Percentiles rank a stretch among this genome's conserved stretches.
These are phyloP conservation scores for Drosophila lacteicornis DNA, from an alignment of 1,140 invertebrate species.

Conservation along the genomic window DNA sequence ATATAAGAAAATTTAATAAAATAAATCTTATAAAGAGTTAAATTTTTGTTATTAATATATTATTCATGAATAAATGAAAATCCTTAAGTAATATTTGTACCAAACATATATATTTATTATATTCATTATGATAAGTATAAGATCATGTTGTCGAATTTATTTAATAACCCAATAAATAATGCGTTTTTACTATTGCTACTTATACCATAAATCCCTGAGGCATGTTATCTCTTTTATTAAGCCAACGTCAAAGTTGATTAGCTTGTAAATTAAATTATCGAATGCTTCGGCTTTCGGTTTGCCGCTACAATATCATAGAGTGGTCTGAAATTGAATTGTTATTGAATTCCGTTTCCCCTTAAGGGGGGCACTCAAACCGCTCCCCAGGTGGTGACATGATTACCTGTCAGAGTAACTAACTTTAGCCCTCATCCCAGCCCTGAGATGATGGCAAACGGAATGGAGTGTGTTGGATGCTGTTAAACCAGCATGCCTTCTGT, in stretches of 20 bases:
- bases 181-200: neutral
- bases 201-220: neutral
- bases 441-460: conserved; percentile 20
- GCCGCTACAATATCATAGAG: conserved; percentile 1
- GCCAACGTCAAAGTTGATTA: conserved; percentile 9
- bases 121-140: too few relatives aligned
- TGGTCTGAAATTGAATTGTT: conserved; percentile 27
- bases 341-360: conserved; percentile 23
- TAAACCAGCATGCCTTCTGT: conserved; percentile 10
- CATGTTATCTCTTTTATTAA: conserved; percentile 18
- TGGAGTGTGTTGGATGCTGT: conserved; percentile 28
- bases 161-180: neutral
- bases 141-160: too few relatives aligned
- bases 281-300: conserved; percentile 22
- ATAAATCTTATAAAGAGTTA: too few relatives aligned
- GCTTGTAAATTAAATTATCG: conserved; percentile 11
- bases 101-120: too few relatives aligned
- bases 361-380: conserved; percentile 2
- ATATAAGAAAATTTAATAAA: too few relatives aligned
- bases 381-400: conserved; percentile 44
- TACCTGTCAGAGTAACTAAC: conserved; percentile 44
- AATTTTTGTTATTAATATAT: too few relatives aligned
- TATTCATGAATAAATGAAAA: too few relatives aligned
- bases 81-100: too few relatives aligned
- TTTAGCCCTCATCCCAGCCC: conserved; percentile 2